phyloP scores from a whole-genome alignment of 2,113 vertebrate genomes.

The Scomber scombrus region DNA sequence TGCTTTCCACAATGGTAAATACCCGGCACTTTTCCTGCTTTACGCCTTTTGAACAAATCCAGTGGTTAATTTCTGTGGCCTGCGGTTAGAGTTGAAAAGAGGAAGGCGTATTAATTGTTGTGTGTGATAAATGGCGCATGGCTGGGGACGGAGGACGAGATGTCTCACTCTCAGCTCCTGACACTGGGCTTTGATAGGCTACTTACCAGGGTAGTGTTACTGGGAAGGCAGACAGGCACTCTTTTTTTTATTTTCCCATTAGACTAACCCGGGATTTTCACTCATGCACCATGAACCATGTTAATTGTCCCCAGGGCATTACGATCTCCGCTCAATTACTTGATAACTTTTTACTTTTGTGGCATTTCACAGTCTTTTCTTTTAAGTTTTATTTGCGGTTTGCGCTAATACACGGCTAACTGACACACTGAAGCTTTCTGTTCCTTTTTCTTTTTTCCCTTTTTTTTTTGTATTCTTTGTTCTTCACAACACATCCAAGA shows the following conservation, averaged over 20 bases:
- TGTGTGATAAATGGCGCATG: conserved; percentile 63
- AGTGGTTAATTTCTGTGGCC: conserved; percentile 59
- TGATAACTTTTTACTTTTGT: conserved; percentile 79
- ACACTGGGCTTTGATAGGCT: conserved; percentile 70
- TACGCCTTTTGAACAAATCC: conserved; percentile 54
- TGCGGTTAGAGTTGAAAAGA: conserved; percentile 38
- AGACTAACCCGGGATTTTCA: conserved; percentile 76
- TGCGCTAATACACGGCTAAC: conserved; percentile 52
- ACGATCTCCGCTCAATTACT: conserved; percentile 78
- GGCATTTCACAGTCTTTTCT: conserved; percentile 72
- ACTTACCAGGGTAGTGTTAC: conserved; percentile 63
- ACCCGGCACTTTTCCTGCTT: conserved; percentile 19
- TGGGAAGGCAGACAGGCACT: conserved; percentile 58
- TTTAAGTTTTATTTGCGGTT: conserved; percentile 72
- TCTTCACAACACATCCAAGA: conserved; percentile 66
- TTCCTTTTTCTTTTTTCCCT: conserved; percentile 20
- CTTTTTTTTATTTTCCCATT: conserved; percentile 75
- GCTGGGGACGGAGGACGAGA: conserved; percentile 53
- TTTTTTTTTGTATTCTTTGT: conserved; percentile 60
- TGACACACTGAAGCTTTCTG: conserved; percentile 25
- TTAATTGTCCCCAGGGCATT: conserved; percentile 80
- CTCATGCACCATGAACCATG: conserved; percentile 78
- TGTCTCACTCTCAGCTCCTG: conserved; percentile 64
- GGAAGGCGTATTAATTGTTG: conserved; percentile 62
- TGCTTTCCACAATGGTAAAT: conserved; percentile 25